Base-by-base conservation (phyloP, 1,140 invertebrate species). In the Drosophila trapezifrons region DNA sequence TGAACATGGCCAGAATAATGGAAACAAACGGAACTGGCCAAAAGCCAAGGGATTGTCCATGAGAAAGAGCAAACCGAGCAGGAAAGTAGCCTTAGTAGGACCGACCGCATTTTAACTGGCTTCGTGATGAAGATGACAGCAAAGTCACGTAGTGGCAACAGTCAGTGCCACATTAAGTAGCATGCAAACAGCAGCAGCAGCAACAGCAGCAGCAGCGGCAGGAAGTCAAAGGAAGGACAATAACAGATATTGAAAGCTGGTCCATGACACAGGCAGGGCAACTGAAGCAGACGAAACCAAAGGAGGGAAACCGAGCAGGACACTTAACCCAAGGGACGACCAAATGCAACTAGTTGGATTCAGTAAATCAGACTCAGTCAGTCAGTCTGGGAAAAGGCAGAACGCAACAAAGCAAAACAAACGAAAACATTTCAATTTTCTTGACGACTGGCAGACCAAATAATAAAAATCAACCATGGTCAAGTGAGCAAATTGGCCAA, bases 121-220 rank as follows among this genome's bases (percentile, higher is more conserved):
- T 60, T 76, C 40, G 60, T 75, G 60, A 76, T 76, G 73, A 76
- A 67, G 64, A 64, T 60, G 58, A 47, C 37, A 51, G 54, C 49
- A 67, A 67, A 78, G 74, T 86, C 82, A 85, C 78, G 75, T 86
- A 86, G 78, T 65, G 67, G 51, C 78, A 86, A 46, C 71, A 76
- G 65, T 42, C 65, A 76, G 49, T 74, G 59, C 62, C 74, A 71
- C 82, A 85, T 78, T 78, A 87, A 87, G 76, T 82, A 67, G 51
- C 78, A 87, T 87, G 83, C 82, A 87, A 86, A 78, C 78, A 56
- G 32, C 42, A 64, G 42, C 51, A 65, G 57, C 56, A 42, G 1
- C 27, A 83, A 72, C 76, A 51, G 29, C 37, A 59, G 46, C 42
- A 65, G 56, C 42, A 75, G 57, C 59, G 43, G 52, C 49, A 52